Conservation (phyloP, 2,888 invertebrate species). For the Temnothorax ravouxi region DNA sequence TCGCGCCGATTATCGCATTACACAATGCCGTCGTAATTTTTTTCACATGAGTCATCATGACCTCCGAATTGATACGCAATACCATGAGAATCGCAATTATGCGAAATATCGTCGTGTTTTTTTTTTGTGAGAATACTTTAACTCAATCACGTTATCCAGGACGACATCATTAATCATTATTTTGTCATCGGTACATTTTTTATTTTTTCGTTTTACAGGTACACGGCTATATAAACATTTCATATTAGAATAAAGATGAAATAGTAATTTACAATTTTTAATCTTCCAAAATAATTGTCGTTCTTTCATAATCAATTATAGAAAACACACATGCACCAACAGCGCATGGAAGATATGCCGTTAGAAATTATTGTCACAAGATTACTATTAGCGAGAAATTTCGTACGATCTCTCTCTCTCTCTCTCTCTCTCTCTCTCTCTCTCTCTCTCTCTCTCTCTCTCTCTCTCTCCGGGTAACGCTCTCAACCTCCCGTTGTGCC, state of each 20-base stretch:
- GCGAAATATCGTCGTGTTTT: not conserved
- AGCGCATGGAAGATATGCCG: not conserved
- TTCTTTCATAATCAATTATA: not conserved
- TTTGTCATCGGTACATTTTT: not conserved
- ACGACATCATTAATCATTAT: not conserved
- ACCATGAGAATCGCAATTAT: not conserved
- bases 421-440: not conserved
- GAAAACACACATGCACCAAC: not conserved
- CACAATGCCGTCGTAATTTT: conserved; percentile 32
- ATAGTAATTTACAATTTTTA: not conserved
- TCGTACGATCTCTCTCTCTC: not conserved
- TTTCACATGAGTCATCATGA: conserved; percentile 33
- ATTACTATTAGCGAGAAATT: not conserved
- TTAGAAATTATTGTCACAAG: not conserved
- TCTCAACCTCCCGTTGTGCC: too few species aligned
- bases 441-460: too few species aligned
- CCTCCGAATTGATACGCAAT: conserved; percentile 10
- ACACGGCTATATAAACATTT: not conserved
- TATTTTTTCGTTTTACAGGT: not conserved
- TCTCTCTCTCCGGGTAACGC: too few species aligned
- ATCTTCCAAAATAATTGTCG: not conserved
- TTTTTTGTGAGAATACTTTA: not conserved
- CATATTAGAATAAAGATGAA: not conserved
- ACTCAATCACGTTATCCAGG: not conserved
- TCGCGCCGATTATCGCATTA: conserved; percentile 40